Evolutionary conservation across 2,797 vertebrate species (phyloP).

Genomic region (Coregonus ussuriensis): DNA sequence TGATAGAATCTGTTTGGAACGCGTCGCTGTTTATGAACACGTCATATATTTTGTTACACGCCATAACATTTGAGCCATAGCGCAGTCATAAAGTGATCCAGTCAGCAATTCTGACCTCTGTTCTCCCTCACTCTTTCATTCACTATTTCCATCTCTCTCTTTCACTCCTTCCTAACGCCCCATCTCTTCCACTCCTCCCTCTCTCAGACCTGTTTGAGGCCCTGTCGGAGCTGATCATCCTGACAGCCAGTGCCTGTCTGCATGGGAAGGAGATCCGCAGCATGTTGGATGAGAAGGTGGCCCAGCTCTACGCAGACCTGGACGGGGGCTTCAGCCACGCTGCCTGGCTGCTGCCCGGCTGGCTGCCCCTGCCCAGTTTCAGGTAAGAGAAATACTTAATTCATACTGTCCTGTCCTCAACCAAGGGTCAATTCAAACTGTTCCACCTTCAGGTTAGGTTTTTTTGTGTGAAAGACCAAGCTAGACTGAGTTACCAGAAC

Average conservation of each 20-base stretch:
- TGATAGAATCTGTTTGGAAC: too few species aligned
- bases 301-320: constrained; percentile 93
- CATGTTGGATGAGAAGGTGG: constrained; percentile 86
- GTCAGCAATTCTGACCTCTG: background rate
- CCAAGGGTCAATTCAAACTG: background rate
- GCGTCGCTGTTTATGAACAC: background rate
- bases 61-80: background rate
- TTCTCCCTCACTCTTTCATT: background rate
- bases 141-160: background rate
- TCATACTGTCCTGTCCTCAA: background rate
- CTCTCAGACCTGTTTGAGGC: constrained; percentile 91
- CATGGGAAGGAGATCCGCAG: constrained; percentile 93
- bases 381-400: constrained; percentile 74
- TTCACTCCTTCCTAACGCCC: too few species aligned
- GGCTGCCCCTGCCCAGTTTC: constrained; percentile 97
- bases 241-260: constrained; percentile 95
- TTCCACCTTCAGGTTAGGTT: background rate
- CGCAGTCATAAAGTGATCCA: background rate
- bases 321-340: constrained; percentile 94
- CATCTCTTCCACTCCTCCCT: background rate
- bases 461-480: background rate
- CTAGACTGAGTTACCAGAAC: background rate
- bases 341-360: constrained; percentile 94
- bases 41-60: background rate
- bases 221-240: constrained; percentile 94